Evolutionary conservation across 1,140 invertebrate species (phyloP).

Genomic region (Euura lappo): DNA sequence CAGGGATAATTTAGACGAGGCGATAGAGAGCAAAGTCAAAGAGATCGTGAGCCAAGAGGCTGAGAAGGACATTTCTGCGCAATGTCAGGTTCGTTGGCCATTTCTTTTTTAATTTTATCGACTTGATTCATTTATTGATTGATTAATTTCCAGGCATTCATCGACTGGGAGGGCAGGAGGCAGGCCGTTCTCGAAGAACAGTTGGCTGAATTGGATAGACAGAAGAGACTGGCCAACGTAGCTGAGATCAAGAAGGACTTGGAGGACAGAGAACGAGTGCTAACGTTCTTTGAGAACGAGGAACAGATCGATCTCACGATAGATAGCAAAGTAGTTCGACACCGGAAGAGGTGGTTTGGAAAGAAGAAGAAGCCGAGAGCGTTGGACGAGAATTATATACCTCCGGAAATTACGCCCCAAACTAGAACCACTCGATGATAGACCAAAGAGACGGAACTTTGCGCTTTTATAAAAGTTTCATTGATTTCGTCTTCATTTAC

Average conservation of each 20-base stretch:
- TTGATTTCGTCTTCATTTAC: not conserved
- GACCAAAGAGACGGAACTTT: not conserved
- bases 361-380: conserved; percentile 58
- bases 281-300: conserved; percentile 82
- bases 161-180: conserved; percentile 65
- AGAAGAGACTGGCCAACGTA: conserved; percentile 64
- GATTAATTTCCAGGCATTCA: conserved; percentile 60
- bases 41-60: conserved; percentile 59
- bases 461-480: not conserved
- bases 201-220: conserved; percentile 60
- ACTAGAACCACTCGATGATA: not conserved
- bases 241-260: conserved; percentile 66
- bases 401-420: conserved; percentile 61
- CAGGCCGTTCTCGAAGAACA: conserved; percentile 66
- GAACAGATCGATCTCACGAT: conserved; percentile 76
- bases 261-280: conserved; percentile 66
- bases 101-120: conserved; percentile 19
- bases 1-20: conserved; percentile 51
- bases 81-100: conserved; percentile 56
- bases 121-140: conserved; percentile 18
- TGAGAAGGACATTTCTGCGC: conserved; percentile 63
- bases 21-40: conserved; percentile 62
- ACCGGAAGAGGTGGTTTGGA: conserved; percentile 42
- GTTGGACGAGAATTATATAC: conserved; percentile 69
- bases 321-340: conserved; percentile 63